Evolutionary conservation across 2,113 vertebrate genomes (phyloP), one percentile per base, ranked within the genome.

Genomic region (Gopherus evgoodei): DNA sequence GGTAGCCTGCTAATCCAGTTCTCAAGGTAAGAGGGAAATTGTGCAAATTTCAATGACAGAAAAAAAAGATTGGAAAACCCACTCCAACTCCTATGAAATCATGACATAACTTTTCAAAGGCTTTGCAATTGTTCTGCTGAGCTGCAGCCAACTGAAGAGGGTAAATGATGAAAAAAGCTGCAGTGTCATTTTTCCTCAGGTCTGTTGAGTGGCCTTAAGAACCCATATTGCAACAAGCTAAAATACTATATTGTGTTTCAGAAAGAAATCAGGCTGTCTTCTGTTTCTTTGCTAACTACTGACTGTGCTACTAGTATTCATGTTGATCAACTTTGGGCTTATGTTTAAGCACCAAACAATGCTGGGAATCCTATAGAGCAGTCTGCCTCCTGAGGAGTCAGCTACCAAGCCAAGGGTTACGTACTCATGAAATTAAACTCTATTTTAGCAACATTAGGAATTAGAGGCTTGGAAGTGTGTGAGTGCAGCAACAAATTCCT

Each of bases 21-120:
- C 85, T 90, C 88, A 89, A 75, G 54, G 76, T 83, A 94, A 16
- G 21, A 22, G 24, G 49, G 76, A 88, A 94, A 95, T 88, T 57
- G 44, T 86, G 90, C 88, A 0, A 0, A 29, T 81, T n/a, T 87
- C 88, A 90, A 56, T 91, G 76, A 47, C 29, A 17, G 0, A 7
- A 50, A 65, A 88, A 72, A 44, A 75, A 93, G 42, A 52, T 25
- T 8, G 53, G 79, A 83, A 91, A 90, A 96, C 85, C 35, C 16
- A 6, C 17, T 69, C 35, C 31, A 90, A 9, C 21, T 22, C 54
- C 59, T 11, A 6, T 53, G 78, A 86, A 86, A 94, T 93, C 38
- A 49, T 50, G 86, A 49, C 38, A 83, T 81, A 87, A 47, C 87
- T 90, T 25, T 92, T 91, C 76, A 80, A 84, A 84, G 93, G 75